A percentile compares a stretch with the other conserved stretches of the same genome.
Evolutionary conservation across 2,888 invertebrate genomes (phyloP).

Genomic region (Chymomyza fuscimana): DNA sequence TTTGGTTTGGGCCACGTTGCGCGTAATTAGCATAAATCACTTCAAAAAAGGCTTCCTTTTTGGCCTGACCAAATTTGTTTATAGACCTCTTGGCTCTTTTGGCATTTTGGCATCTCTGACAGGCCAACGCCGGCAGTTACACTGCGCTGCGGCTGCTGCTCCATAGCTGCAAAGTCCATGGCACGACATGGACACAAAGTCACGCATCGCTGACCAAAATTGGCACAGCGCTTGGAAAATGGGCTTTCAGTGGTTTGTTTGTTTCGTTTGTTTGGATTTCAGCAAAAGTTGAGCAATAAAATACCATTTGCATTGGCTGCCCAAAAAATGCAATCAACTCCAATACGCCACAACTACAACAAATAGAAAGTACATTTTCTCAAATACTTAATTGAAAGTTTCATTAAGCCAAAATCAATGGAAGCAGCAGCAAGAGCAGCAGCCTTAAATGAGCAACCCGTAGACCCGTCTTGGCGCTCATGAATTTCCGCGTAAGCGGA

Average conservation of each 20-base stretch:
- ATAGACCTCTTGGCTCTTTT: slow-evolving; percentile 67
- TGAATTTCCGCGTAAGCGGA: neutral
- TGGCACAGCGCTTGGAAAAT: slow-evolving; percentile 55
- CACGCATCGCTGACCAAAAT: slow-evolving; percentile 74
- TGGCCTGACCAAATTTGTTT: slow-evolving; percentile 72
- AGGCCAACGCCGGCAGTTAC: slow-evolving; percentile 43
- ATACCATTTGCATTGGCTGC: slow-evolving; percentile 63
- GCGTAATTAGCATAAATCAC: slow-evolving; percentile 74
- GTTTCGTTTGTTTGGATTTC: slow-evolving; percentile 35
- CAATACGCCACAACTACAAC: slow-evolving; percentile 22
- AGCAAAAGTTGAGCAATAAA: slow-evolving; percentile 62
- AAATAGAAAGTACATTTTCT: slow-evolving; percentile 33
- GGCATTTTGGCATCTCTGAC: slow-evolving; percentile 69
- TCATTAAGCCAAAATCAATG: slow-evolving; percentile 18
- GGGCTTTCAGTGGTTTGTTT: slow-evolving; percentile 41
- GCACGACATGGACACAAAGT: slow-evolving; percentile 70
- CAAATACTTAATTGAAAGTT: slow-evolving; percentile 41
- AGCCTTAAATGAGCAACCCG: neutral
- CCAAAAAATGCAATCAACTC: slow-evolving; percentile 29
- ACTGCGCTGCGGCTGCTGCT: neutral
- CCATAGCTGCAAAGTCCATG: neutral
- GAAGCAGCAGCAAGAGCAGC: too few relatives aligned
- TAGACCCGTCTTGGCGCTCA: too few relatives aligned
- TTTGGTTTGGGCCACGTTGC: slow-evolving; percentile 51
- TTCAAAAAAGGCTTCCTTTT: slow-evolving; percentile 72